A percentile compares a stretch with the other conserved stretches of the same genome.
Conservation (phyloP, 1,140 invertebrate species). For the Eciton burchellii region DNA sequence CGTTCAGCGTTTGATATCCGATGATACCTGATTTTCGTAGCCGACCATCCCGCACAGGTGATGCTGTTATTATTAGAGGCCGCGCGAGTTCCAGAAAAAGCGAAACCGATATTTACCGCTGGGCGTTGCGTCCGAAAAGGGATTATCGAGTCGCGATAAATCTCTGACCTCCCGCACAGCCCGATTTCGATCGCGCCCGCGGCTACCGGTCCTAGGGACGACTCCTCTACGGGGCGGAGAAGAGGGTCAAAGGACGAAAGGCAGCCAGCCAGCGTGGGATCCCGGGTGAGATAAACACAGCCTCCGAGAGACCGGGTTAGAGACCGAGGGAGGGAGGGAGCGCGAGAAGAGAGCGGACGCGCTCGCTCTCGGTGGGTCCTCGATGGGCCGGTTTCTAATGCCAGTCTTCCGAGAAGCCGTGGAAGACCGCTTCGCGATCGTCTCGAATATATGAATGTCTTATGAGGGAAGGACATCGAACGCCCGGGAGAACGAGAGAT, state of each 20-base stretch:
- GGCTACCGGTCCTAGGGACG: conserved; percentile 62
- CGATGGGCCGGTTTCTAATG: conserved; percentile 74
- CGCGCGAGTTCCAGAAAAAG: background rate
- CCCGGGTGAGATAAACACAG: conserved; percentile 70
- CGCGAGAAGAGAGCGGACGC: conserved; percentile 37
- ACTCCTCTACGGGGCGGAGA: conserved; percentile 44
- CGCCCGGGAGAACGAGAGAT: conserved; percentile 19
- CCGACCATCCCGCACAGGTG: background rate
- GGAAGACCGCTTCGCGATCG: conserved; percentile 70
- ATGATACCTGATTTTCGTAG: too few species aligned
- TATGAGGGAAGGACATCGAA: conserved; percentile 65
- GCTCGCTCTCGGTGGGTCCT: conserved; percentile 63
- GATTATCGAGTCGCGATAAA: conserved; percentile 70
- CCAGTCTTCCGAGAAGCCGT: conserved; percentile 73
- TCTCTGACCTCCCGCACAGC: conserved; percentile 50
- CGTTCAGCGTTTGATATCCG: too few species aligned
- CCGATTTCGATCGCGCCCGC: conserved; percentile 61
- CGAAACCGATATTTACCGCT: conserved; percentile 1
- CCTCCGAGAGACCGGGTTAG: conserved; percentile 57
- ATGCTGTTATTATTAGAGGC: conserved; percentile 1
- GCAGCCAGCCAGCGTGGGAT: conserved; percentile 74
- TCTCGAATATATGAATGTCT: conserved; percentile 76
- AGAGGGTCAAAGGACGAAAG: conserved; percentile 74
- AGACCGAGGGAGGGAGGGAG: conserved; percentile 4
- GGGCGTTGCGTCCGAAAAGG: conserved; percentile 24